Percentiles rank a stretch among this genome's conserved stretches.
These are phyloP conservation scores for Xiphophorus birchmanni DNA, from an alignment of 2,797 vertebrate genomes.

Conservation along the genomic window DNA sequence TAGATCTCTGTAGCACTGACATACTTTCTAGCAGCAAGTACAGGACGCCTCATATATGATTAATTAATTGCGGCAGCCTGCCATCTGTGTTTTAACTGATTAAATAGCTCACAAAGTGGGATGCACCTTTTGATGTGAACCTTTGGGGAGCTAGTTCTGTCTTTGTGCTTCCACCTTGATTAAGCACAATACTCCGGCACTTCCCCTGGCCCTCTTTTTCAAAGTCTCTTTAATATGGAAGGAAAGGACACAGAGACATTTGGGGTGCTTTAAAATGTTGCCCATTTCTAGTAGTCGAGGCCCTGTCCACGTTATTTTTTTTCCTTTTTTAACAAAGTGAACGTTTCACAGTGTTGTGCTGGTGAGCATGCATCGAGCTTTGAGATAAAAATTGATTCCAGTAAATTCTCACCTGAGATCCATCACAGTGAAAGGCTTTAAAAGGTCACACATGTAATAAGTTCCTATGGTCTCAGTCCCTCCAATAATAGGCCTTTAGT, in stretches of 20 bases:
- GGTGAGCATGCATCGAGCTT: conserved; percentile 78
- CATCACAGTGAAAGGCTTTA: conserved; percentile 85
- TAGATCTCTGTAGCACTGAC: conserved; percentile 82
- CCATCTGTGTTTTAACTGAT: conserved; percentile 89
- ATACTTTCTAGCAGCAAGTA: conserved; percentile 82
- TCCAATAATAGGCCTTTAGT: conserved; percentile 88
- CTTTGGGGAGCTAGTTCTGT: conserved; percentile 76
- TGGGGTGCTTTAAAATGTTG: conserved; percentile 75
- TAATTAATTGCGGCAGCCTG: conserved; percentile 85
- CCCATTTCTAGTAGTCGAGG: conserved; percentile 74
- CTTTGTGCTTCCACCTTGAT: conserved; percentile 85
- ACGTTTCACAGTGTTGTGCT: conserved; percentile 74
- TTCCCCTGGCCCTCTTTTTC: conserved; percentile 74
- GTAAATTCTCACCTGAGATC: conserved; percentile 89
- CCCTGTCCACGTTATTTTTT: conserved; percentile 38
- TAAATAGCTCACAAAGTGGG: conserved; percentile 86
- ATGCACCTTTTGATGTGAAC: conserved; percentile 86
- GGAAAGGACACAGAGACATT: conserved; percentile 79
- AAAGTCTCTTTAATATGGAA: conserved; percentile 83
- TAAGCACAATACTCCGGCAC: conserved; percentile 79
- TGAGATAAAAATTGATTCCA: conserved; percentile 87
- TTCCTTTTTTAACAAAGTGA: conserved; percentile 69
- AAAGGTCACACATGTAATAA: conserved; percentile 90
- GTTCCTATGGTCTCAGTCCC: conserved; percentile 86
- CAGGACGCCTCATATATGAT: conserved; percentile 84